Conservation (phyloP, 2,797 vertebrate genomes). For the Spinibarbus caldwelli region DNA sequence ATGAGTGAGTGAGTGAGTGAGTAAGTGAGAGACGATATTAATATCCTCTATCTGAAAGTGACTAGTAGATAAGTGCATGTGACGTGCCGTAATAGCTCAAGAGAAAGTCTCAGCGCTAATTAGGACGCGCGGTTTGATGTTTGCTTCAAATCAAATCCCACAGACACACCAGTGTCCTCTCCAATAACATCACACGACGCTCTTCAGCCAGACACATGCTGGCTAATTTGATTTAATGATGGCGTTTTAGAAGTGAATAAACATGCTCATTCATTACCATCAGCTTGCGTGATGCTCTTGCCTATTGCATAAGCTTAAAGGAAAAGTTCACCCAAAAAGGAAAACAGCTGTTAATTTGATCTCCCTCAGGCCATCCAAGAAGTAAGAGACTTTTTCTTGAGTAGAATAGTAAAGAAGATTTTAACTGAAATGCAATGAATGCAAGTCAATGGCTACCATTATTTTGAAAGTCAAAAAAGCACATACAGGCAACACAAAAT, state of each 20-base stretch:
- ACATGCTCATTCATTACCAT: slow-evolving; percentile 43
- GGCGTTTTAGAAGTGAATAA: slow-evolving; percentile 37
- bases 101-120: slow-evolving; percentile 52
- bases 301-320: background rate
- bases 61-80: slow-evolving; percentile 52
- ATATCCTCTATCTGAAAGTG: slow-evolving; percentile 49
- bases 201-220: slow-evolving; percentile 33
- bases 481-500: too few species aligned
- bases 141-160: slow-evolving; percentile 58
- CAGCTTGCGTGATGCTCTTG: slow-evolving; percentile 19
- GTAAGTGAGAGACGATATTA: slow-evolving; percentile 38
- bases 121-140: slow-evolving; percentile 50
- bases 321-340: background rate
- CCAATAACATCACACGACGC: slow-evolving; percentile 49
- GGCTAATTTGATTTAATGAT: slow-evolving; percentile 49
- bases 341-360: background rate
- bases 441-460: too few species aligned
- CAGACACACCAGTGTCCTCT: slow-evolving; percentile 49
- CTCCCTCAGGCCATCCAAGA: background rate
- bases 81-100: slow-evolving; percentile 49
- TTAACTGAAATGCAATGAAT: background rate
- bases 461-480: too few species aligned
- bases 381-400: background rate
- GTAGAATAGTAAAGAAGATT: background rate
- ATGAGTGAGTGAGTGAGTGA: background rate